Conservation (phyloP, 1,140 invertebrate genomes). For the Papilio polytes region DNA sequence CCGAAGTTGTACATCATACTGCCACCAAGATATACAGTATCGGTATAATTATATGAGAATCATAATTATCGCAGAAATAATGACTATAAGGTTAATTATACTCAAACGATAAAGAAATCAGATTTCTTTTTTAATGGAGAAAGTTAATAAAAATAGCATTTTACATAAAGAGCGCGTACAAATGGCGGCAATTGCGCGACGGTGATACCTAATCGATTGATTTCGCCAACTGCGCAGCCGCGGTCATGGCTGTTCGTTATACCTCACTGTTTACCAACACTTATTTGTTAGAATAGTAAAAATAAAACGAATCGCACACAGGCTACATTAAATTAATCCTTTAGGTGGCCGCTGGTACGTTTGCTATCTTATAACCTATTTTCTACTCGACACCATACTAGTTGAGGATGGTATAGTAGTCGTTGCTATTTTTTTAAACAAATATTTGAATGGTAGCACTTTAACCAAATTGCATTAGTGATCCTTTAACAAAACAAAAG, state of each 20-base stretch:
- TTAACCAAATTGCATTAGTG: not conserved
- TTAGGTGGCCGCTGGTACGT: too few relatives aligned
- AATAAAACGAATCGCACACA: too few relatives aligned
- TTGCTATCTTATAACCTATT: not conserved
- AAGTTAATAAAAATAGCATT: slow-evolving; percentile 34
- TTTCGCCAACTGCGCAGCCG: slow-evolving; percentile 40
- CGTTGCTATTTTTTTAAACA: not conserved
- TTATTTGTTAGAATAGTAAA: not conserved
- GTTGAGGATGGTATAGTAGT: not conserved
- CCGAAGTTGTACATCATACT: too few relatives aligned
- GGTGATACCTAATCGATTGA: slow-evolving; percentile 35
- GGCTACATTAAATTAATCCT: too few relatives aligned
- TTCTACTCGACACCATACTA: not conserved
- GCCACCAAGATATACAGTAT: too few relatives aligned
- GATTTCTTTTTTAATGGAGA: slow-evolving; percentile 19
- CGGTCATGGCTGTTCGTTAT: slow-evolving; percentile 31
- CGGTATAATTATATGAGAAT: not conserved
- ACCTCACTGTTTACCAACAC: not conserved
- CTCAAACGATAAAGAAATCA: not conserved
- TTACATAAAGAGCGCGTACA: slow-evolving; percentile 28
- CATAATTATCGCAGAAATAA: not conserved
- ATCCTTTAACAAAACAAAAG: too few relatives aligned
- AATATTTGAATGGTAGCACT: not conserved
- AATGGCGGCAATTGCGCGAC: slow-evolving; percentile 30
- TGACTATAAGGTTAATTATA: not conserved